Base-by-base conservation (phyloP, 2,113 vertebrate species). In the Ahaetulla prasina region DNA sequence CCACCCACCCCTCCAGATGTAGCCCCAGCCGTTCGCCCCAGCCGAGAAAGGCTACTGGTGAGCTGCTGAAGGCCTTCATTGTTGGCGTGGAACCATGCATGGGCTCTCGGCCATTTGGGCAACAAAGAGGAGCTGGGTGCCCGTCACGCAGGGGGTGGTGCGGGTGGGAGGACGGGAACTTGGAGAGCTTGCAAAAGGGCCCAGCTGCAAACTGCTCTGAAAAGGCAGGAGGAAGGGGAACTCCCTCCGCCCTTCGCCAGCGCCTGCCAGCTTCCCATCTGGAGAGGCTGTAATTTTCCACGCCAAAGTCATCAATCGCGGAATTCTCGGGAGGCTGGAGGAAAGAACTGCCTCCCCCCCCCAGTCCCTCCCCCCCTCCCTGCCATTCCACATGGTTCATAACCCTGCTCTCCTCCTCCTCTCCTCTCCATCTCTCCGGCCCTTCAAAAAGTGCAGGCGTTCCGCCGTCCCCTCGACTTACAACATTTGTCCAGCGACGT, bases 221-320 rank as follows among this genome's bases (percentile, higher is more conserved):
- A 86, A 49, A 74, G 85, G 35, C 54, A 87, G 35, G 20, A 87
- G 85, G 89, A 74, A 11, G 8, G 84, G 89, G 11, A 87, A 90
- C 87, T 63, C 88, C 80, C 92, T 90, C 92, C 92, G 43, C 60
- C 80, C 30, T 27, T 2, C 9, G 27, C 35, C 54, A 55, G 54
- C 7, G 54, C 0, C 35, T 87, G 92, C 89, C 92, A 90, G 49
- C 57, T 74, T 8, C 39, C 55, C 52, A 45, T 74, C 87, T 90
- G 87, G 89, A 90, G 92, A 52, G 88, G 60, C 54, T 89, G 88
- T 86, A 84, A 89, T 92, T 92, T 92, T 89, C 88, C 92, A 86
- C 50, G 74, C 92, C 92, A 87, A 85, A 74, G 23, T 53, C 39
- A 55, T 90, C 87, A 68, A 87, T 74, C 92, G 14, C 92, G 35